phyloP scores from a whole-genome alignment of 1,140 invertebrate species.

The Pseudomyrmex concolor region DNA sequence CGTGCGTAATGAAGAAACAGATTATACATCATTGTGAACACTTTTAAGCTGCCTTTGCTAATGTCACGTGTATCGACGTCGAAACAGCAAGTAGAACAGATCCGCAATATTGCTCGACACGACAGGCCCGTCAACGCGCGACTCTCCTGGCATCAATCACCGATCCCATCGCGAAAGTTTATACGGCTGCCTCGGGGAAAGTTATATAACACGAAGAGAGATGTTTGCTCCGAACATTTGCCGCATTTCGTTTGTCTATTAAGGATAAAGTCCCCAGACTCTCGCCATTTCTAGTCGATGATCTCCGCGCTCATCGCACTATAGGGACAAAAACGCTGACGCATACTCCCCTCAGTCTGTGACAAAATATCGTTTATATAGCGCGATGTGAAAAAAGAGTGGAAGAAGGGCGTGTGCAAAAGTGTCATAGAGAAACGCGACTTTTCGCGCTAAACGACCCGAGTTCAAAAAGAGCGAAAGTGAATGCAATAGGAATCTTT shows the following conservation, averaged over 20 bases:
- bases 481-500: not conserved
- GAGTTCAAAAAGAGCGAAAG: not conserved
- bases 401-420: not conserved
- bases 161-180: slow-evolving; percentile 51
- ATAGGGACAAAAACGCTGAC: slow-evolving; percentile 36
- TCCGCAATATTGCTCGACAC: slow-evolving; percentile 30
- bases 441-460: not conserved
- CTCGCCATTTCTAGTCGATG: slow-evolving; percentile 10
- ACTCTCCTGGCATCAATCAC: slow-evolving; percentile 66
- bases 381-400: slow-evolving; percentile 5
- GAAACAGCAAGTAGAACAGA: slow-evolving; percentile 38
- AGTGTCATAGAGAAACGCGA: slow-evolving; percentile 38
- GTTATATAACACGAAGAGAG: slow-evolving; percentile 38
- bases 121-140: slow-evolving; percentile 58
- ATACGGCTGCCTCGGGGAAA: slow-evolving; percentile 19
- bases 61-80: not conserved
- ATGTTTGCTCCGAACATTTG: slow-evolving; percentile 61
- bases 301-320: slow-evolving; percentile 28
- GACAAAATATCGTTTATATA: slow-evolving; percentile 58
- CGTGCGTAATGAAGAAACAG: not conserved
- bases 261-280: slow-evolving; percentile 29
- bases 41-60: not conserved
- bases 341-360: not conserved
- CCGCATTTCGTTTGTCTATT: slow-evolving; percentile 62
- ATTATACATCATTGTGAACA: not conserved